Base-by-base conservation (phyloP, 1,140 invertebrate species). In the Caligus rogercresseyi region DNA sequence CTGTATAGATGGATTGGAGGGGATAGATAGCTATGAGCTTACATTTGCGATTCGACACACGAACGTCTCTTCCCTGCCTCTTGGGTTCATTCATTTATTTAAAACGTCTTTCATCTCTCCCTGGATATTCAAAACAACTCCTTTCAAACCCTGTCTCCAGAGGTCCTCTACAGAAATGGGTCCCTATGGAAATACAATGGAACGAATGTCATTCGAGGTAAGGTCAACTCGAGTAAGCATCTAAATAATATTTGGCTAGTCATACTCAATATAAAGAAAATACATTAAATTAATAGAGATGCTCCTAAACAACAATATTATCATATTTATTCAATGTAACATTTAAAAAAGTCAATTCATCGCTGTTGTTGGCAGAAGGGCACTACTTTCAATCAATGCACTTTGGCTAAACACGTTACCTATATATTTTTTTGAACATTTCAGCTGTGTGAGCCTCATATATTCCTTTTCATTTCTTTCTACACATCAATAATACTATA, bases 121-220 rank as follows among this genome's bases (percentile, higher is more conserved):
- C 15, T 63, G 15, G 61, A 63, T 55, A 21, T 63, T 13, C 16
- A 51, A 19, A 26, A 63, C 31, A 63, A 63, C 24, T 20, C 16
- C 19, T 63, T 63, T 52, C 18, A 56, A 25, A 25, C 61, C 25
- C 52, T 63, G 21, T 3, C 52, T 14, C 61, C 61, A 15, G 21
- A 59, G 14, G 61, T 55, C n/a, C 24, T 63, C n/a, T 63, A 63
- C 61, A 15, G 19, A 16, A 63, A 63, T 26, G 21, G 23, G 26
- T 21, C 61, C 1, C 43, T 20, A n/a, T 63, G 61, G 61, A 14
- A 63, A 25, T 2, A 23, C 14, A 21, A 19, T 19, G 61, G 61
- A 1, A 63, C 61, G 25, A 25, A 19, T 16, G 18, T 63, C 19
- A 52, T 63, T 15, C 61, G 57, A 63, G 61, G 61, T 63, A 63